Evolutionary conservation across 2,797 vertebrate genomes (phyloP).

Genomic region (Periophthalmus magnuspinnatus): DNA sequence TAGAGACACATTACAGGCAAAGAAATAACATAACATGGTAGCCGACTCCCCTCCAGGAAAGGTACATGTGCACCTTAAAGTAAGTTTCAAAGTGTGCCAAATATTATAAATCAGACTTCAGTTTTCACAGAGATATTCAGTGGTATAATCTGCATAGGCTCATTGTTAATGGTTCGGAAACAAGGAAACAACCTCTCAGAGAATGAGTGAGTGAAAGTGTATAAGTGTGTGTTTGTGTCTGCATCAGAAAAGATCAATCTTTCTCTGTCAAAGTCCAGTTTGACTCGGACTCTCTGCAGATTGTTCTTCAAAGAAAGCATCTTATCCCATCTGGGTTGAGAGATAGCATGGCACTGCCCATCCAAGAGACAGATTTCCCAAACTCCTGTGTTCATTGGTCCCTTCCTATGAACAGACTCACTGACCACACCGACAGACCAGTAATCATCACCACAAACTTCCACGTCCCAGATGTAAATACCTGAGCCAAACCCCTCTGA

Average conservation of each 20-base stretch:
- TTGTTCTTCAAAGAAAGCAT: conserved; percentile 12
- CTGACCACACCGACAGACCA: conserved; percentile 52
- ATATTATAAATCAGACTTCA: background rate
- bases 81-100: background rate
- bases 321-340: conserved; percentile 4
- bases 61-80: background rate
- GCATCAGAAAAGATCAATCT: conserved; percentile 29
- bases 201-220: conserved; percentile 53
- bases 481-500: conserved; percentile 46
- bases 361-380: conserved; percentile 46
- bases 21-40: too few species aligned
- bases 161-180: conserved; percentile 31
- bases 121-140: background rate
- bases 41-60: too few species aligned
- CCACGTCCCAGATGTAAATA: conserved; percentile 42
- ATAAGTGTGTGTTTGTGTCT: conserved; percentile 23
- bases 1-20: too few species aligned
- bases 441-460: conserved; percentile 31
- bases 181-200: conserved; percentile 46
- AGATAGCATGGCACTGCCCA: conserved; percentile 19
- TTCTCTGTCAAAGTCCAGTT: conserved; percentile 40
- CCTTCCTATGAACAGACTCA: background rate
- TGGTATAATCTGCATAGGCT: conserved; percentile 39
- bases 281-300: conserved; percentile 23
- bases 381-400: conserved; percentile 12